Evolutionary conservation across 2,888 invertebrate genomes (phyloP).

Genomic region (Drosophila colorata): DNA sequence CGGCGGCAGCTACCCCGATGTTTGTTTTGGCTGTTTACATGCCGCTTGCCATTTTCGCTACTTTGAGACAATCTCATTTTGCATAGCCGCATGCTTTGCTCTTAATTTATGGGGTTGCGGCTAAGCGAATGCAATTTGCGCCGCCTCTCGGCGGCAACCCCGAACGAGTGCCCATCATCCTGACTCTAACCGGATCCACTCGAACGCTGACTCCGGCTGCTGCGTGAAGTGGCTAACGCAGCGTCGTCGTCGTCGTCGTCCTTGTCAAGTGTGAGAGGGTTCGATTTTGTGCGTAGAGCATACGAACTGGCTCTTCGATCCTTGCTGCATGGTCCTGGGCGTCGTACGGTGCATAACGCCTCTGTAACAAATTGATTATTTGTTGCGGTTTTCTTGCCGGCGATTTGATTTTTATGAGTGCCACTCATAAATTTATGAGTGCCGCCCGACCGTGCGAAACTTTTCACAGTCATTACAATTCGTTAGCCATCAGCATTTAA

Average conservation of each 20-base stretch:
- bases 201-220: conserved; percentile 9
- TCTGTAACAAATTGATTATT: conserved; percentile 80
- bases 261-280: conserved; percentile 65
- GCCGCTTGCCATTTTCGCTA: conserved; percentile 70
- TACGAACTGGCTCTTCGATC: conserved; percentile 17
- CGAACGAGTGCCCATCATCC: not conserved
- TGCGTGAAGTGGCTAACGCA: conserved; percentile 66
- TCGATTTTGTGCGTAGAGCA: conserved; percentile 65
- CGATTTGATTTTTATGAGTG: conserved; percentile 73
- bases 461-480: conserved; percentile 52
- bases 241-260: conserved; percentile 8
- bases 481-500: conserved; percentile 31
- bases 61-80: conserved; percentile 61
- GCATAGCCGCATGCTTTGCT: conserved; percentile 24
- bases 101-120: conserved; percentile 79
- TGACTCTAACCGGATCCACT: conserved; percentile 24
- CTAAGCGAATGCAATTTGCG: conserved; percentile 76
- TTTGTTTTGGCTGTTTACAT: conserved; percentile 77
- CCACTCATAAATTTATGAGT: conserved; percentile 78
- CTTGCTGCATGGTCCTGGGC: conserved; percentile 19
- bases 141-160: conserved; percentile 48
- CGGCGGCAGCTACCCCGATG: conserved; percentile 45
- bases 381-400: conserved; percentile 64
- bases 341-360: conserved; percentile 57
- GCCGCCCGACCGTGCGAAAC: conserved; percentile 67